A percentile compares a stretch with the other conserved stretches of the same genome.
phyloP scores from a whole-genome alignment of 2,113 vertebrate species.

The Pagrus major region DNA sequence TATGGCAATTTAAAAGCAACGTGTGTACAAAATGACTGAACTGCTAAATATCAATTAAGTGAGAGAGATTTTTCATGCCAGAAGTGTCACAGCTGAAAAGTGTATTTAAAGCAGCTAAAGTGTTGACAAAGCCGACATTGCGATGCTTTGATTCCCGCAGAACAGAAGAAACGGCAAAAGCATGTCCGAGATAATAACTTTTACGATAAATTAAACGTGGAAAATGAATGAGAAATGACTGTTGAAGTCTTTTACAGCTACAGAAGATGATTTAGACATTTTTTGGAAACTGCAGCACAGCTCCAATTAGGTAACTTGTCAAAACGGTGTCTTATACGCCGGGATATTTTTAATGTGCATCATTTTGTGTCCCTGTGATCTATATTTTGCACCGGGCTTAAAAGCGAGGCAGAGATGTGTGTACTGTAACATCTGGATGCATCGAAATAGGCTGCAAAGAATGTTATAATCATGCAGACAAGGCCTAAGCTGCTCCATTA shows the following conservation, averaged over 20 bases:
- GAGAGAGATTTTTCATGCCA: conserved; percentile 18
- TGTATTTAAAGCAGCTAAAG: too few relatives aligned
- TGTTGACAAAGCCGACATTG: conserved; percentile 28
- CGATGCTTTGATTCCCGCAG: conserved; percentile 36
- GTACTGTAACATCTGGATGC: conserved; percentile 84
- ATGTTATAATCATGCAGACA: conserved; percentile 83
- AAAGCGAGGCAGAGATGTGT: too few relatives aligned
- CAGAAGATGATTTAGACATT: conserved; percentile 5
- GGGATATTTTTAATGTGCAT: conserved; percentile 22
- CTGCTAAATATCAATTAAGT: conserved; percentile 46
- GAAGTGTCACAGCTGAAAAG: conserved; percentile 17
- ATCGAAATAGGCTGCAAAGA: conserved; percentile 78
- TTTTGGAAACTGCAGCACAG: background rate
- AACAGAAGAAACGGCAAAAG: conserved; percentile 28
- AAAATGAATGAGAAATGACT: background rate
- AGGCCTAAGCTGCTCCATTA: conserved; percentile 87
- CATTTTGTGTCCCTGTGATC: conserved; percentile 45
- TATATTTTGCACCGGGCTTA: conserved; percentile 39
- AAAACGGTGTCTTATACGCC: background rate
- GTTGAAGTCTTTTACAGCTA: background rate
- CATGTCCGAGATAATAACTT: conserved; percentile 4
- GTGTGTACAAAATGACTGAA: conserved; percentile 16
- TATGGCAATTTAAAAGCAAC: conserved; percentile 33
- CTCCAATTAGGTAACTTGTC: conserved; percentile 24
- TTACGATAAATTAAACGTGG: conserved; percentile 19